These are phyloP conservation scores for Danio tinwini DNA, from an alignment of 2,797 vertebrate species.

Conservation along the genomic window DNA sequence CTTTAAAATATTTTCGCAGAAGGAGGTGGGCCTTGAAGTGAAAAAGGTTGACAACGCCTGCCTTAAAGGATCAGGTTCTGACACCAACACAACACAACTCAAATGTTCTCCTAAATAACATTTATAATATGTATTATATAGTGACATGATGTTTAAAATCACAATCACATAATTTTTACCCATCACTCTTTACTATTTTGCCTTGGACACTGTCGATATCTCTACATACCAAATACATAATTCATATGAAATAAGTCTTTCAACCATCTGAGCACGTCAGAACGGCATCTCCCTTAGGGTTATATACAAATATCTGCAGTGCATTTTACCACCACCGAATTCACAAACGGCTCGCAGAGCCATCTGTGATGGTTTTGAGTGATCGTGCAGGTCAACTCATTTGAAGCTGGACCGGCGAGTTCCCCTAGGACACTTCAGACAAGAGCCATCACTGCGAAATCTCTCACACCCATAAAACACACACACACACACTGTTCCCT, in stretches of 20 bases:
- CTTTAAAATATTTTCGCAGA: too few relatives aligned
- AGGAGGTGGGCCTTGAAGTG: too few relatives aligned
- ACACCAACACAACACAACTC: not conserved
- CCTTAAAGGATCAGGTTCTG: too few relatives aligned
- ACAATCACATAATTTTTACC: too few relatives aligned
- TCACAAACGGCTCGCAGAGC: not conserved
- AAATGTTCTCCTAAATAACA: not conserved
- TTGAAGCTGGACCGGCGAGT: conserved; percentile 6
- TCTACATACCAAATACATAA: not conserved
- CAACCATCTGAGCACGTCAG: not conserved
- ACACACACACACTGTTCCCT: conserved; percentile 18
- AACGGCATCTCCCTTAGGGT: not conserved
- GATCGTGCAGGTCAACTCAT: not conserved
- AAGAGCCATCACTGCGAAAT: conserved; percentile 1
- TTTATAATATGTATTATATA: not conserved
- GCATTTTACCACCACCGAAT: conserved; percentile 3
- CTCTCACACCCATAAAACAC: conserved; percentile 13
- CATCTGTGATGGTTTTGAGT: conserved; percentile 21
- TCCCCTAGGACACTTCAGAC: conserved; percentile 1
- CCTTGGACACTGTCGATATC: not conserved
- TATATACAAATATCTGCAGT: not conserved
- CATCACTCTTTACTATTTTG: not conserved
- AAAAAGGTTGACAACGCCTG: too few relatives aligned
- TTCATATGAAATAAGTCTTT: not conserved
- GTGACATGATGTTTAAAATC: not conserved